Conservation (phyloP, 2,888 invertebrate genomes). For the Cerastoderma edule region DNA sequence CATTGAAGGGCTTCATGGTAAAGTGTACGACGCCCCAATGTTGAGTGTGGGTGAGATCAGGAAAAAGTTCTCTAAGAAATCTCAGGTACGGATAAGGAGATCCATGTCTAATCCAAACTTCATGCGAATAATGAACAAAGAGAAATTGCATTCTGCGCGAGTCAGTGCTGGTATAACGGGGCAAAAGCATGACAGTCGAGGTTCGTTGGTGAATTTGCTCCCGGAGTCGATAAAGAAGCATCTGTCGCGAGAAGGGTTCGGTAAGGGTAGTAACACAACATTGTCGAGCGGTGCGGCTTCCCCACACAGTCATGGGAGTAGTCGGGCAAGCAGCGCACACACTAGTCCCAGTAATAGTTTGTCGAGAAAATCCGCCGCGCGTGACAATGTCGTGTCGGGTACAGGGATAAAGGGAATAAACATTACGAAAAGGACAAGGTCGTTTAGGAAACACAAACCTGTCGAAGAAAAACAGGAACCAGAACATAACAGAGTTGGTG, state of each 20-base stretch:
- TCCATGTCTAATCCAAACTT: slow-evolving; percentile 79
- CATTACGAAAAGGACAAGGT: slow-evolving; percentile 72
- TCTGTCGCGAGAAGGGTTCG: slow-evolving; percentile 63
- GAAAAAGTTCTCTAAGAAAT: slow-evolving; percentile 58
- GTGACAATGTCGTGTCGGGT: slow-evolving; percentile 61
- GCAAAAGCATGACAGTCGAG: slow-evolving; percentile 53
- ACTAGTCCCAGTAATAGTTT: slow-evolving; percentile 55
- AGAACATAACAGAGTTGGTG: background rate
- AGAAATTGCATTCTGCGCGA: slow-evolving; percentile 66
- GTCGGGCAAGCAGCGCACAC: slow-evolving; percentile 58
- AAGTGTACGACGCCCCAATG: slow-evolving; percentile 63
- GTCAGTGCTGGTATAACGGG: slow-evolving; percentile 48
- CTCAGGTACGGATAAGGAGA: slow-evolving; percentile 62
- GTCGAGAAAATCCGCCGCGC: slow-evolving; percentile 49
- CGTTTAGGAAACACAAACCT: slow-evolving; percentile 69
- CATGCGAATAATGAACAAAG: slow-evolving; percentile 72
- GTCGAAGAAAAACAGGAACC: slow-evolving; percentile 2
- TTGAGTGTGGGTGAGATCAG: slow-evolving; percentile 60
- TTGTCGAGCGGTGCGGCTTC: slow-evolving; percentile 47
- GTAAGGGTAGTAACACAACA: slow-evolving; percentile 43
- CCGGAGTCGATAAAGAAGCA: slow-evolving; percentile 59
- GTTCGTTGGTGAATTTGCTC: slow-evolving; percentile 64
- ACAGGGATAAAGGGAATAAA: slow-evolving; percentile 71
- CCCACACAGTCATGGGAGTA: slow-evolving; percentile 47
- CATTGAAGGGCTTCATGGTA: slow-evolving; percentile 64